Base-by-base conservation (phyloP, 2,797 vertebrate genomes). In the Pseudocheirus occidentalis region DNA sequence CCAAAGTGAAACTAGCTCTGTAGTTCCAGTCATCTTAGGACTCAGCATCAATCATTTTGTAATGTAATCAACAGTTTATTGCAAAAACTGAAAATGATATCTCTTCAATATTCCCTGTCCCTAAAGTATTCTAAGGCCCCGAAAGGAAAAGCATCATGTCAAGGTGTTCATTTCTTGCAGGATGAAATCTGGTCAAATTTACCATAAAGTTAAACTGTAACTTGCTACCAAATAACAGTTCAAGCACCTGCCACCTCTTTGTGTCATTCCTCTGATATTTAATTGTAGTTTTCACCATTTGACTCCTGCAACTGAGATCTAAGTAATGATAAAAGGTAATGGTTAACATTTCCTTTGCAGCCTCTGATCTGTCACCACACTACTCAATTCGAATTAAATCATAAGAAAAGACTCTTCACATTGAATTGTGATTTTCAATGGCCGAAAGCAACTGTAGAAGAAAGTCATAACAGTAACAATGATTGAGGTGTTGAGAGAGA, bases 241-340 rank as follows among this genome's bases (percentile, higher is more conserved):
- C 34, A 55, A 31, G 92, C 57, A 55, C 13, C 1, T 53, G 53
- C 18, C 59, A 57, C 29, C 93, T 59, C 90, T 56, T 73, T 91
- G 90, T 53, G 24, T 12, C 57, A 91, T 55, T 52, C 14, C 6
- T 58, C 55, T 55, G 57, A 92, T 0, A 66, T 34, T 53, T 81
- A 94, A 92, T 58, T 16, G 18, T 28, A 93, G 58, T 93, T 92
- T 90, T 92, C 91, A 94, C 90, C 18, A 91, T 57, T 95, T 73
- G 58, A 55, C 6, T 27, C 90, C 13, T 50, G 57, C 50, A 57
- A 55, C 13, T 0, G 24, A 28, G 62, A 56, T 94, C 34, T 91
- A 59, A 92, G 66, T 94, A 91, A 91, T 55, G 14, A 34, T 56
- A 81, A 93, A 40, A 90, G 28, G 50, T 55, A 91, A 89, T 56